Conservation (phyloP, 1,140 invertebrate genomes). For the Scylla paramamosain region DNA sequence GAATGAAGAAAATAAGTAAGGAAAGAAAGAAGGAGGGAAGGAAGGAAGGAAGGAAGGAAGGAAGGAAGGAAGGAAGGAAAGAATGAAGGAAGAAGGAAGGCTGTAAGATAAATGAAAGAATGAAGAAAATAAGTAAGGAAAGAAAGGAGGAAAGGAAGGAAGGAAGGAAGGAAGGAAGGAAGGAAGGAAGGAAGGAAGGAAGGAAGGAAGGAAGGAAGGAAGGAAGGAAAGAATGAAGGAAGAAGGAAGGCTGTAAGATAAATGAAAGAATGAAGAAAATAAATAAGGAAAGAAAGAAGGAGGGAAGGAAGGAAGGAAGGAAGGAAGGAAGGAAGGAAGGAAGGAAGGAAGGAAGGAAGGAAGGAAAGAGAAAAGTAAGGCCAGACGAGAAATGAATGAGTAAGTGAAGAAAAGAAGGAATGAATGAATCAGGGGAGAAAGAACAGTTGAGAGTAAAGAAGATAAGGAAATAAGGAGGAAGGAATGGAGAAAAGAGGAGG, state of each 20-base stretch:
- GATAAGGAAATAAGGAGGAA: neutral
- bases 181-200: neutral
- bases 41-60: too few species aligned
- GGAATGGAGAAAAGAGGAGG: neutral
- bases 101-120: too few species aligned
- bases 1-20: too few species aligned
- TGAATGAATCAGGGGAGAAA: neutral
- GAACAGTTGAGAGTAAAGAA: neutral
- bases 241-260: neutral
- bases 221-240: neutral
- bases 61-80: too few species aligned
- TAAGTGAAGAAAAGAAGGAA: neutral
- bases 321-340: neutral
- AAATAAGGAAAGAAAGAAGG: neutral
- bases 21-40: too few species aligned
- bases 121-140: too few species aligned
- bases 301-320: neutral
- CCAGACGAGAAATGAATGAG: neutral
- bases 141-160: too few species aligned
- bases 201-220: neutral
- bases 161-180: too few species aligned
- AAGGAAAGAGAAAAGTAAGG: neutral
- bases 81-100: too few species aligned
- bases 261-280: neutral
- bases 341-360: neutral